These are phyloP conservation scores for Stenodera caucasica DNA, from an alignment of 2,888 invertebrate species.

Conservation along the genomic window DNA sequence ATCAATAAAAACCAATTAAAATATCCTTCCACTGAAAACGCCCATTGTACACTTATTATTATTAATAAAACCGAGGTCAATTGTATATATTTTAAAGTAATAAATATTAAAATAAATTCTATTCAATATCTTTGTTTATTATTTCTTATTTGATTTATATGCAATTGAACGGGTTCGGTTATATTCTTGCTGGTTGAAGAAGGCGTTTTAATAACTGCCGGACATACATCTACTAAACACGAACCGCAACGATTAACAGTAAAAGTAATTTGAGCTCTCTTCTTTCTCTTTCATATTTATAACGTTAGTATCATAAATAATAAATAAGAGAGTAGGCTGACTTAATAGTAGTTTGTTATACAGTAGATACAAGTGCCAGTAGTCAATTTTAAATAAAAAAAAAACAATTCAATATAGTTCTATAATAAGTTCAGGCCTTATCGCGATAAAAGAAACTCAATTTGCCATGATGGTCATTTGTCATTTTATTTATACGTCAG, in stretches of 20 bases:
- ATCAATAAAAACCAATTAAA: slow-evolving; percentile 8
- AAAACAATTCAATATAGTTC: no score
- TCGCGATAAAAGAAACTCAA: slow-evolving; percentile 38
- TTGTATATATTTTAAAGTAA: slow-evolving; percentile 1
- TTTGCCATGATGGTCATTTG: slow-evolving; percentile 43
- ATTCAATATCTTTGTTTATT: slow-evolving; percentile 8
- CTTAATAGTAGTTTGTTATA: not conserved
- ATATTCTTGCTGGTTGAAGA: slow-evolving; percentile 7
- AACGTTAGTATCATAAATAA: not conserved
- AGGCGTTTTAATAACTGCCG: slow-evolving; percentile 10
- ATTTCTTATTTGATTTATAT: slow-evolving; percentile 7
- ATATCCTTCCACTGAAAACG: slow-evolving; percentile 6
- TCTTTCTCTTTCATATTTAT: slow-evolving; percentile 4
- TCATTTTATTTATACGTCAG: slow-evolving; percentile 44
- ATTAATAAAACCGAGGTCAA: slow-evolving; percentile 2
- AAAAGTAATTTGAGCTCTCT: slow-evolving; percentile 4
- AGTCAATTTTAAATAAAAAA: not conserved
- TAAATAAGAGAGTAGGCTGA: not conserved
- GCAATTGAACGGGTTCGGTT: slow-evolving; percentile 4
- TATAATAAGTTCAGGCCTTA: slow-evolving; percentile 31
- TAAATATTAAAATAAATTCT: slow-evolving; percentile 7
- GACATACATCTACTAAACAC: slow-evolving; percentile 6
- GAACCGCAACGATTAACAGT: slow-evolving; percentile 4
- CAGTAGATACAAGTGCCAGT: not conserved
- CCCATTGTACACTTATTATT: not conserved